Conservation (phyloP, 53 echinoderm and acorn worm genomes). For the Echinometra lucunter region DNA sequence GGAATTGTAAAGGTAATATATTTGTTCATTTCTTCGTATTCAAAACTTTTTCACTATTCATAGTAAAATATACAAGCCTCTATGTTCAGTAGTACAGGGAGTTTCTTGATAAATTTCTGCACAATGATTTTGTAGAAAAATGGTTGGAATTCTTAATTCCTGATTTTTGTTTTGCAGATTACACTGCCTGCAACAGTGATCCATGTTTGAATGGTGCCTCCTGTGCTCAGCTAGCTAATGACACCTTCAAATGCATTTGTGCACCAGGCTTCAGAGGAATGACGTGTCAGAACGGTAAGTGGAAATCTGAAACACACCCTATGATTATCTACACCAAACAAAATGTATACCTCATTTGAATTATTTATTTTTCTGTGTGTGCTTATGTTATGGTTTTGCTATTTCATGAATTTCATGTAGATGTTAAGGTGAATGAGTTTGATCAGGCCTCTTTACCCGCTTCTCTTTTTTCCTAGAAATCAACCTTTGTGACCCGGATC, state of each 20-base stretch:
- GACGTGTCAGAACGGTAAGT: slow-evolving; percentile 63
- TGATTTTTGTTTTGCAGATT: neutral
- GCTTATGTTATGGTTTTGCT: neutral
- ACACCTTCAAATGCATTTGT: slow-evolving; percentile 71
- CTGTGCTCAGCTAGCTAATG: slow-evolving; percentile 66
- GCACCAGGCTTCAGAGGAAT: slow-evolving; percentile 75
- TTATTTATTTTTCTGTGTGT: neutral
- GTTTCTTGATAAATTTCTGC: too few relatives aligned
- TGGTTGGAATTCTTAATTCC: neutral
- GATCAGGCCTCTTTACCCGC: neutral
- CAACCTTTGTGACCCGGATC: slow-evolving; percentile 71
- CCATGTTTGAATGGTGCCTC: slow-evolving; percentile 81
- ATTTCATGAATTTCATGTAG: neutral
- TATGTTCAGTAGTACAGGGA: too few relatives aligned
- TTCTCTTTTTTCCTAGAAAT: slow-evolving; percentile 61
- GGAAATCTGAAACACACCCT: too few relatives aligned
- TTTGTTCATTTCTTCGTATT: neutral
- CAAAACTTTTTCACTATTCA: too few relatives aligned
- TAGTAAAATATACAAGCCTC: too few relatives aligned
- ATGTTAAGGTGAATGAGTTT: neutral
- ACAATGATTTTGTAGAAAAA: neutral
- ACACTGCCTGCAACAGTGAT: slow-evolving; percentile 33
- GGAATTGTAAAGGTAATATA: neutral
- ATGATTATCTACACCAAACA: too few relatives aligned
- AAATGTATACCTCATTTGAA: neutral